Evolutionary conservation across 1,140 invertebrate genomes (phyloP), one percentile per base, ranked within the genome.

Genomic region (Schlechtendalia chinensis): DNA sequence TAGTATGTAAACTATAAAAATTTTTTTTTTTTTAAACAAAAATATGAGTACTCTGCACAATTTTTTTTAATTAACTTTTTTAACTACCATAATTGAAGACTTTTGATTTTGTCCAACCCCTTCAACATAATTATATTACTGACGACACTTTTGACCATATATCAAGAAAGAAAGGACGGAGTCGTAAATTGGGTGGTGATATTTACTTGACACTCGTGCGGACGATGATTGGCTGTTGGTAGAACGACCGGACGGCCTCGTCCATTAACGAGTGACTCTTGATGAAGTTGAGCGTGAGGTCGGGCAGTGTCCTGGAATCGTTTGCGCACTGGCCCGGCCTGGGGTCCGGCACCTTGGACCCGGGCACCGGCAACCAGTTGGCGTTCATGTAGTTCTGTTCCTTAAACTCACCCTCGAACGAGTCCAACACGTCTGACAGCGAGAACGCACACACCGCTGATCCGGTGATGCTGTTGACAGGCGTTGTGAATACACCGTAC

Each of bases 261-360:
- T 98, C 95, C 96, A 99, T 98, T 39, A 99, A 87, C 0, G 97
- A 92, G 89, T 99, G 96, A n/a, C 92, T 91, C 85, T 96, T 96
- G 82, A 98, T 93, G 86, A 99, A 99, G 86, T 96, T 97, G 0
- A 98, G 91, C 6, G 92, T 92, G 39, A 91, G 90, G 84, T 97
- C 96, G 10, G 93, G 91, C 58, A 98, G 88, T 6, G 91, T 93
- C 80, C 93, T 89, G 32, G 95, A 97, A 85, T 98, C 94, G 83
- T 94, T 94, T 2, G 94, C 93, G 86, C 97, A 99, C 83, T 93
- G 90, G 16, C 94, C 94, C 2, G 94, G 94, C 83, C 93, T 88
- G 4, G 93, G 93, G 81, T 93, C 90, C 1, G 94, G 94, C 82
- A 86, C 85, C 85, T 90, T 92, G 83, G 90, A 89, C 83, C 89